Evolutionary conservation across 2,113 vertebrate species (phyloP).

Genomic region (Struthidea cinerea): DNA sequence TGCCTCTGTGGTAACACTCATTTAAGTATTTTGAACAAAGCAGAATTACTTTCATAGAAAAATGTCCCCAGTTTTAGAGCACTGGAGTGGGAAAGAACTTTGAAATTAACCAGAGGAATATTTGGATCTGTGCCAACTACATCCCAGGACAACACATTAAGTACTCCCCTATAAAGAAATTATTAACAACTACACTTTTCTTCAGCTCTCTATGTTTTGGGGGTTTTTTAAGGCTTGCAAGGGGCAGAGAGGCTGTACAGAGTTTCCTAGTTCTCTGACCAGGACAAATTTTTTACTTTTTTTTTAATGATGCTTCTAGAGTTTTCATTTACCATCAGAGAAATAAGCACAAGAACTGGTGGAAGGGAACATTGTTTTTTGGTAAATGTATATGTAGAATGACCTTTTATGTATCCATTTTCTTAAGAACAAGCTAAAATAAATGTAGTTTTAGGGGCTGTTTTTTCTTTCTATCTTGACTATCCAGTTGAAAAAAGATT

Average conservation of each 20-base stretch:
- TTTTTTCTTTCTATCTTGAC: background rate
- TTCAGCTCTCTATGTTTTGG: background rate
- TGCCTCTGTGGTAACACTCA: background rate
- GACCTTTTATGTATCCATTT: background rate
- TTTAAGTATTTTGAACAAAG: background rate
- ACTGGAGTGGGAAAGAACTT: background rate
- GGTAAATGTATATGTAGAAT: background rate
- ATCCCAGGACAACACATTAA: background rate
- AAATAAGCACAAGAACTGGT: background rate
- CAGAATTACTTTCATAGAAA: background rate
- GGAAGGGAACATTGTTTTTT: background rate
- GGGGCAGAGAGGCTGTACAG: background rate
- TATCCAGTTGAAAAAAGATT: background rate
- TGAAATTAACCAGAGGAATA: background rate
- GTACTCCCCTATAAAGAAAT: background rate
- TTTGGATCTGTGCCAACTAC: background rate
- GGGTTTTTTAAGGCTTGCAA: background rate
- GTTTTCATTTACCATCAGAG: background rate
- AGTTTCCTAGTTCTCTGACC: background rate
- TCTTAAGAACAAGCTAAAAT: background rate
- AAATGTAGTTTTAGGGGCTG: background rate
- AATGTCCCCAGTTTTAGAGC: background rate
- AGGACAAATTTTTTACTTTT: background rate
- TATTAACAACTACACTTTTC: background rate
- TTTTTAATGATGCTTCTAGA: background rate